These are phyloP conservation scores for Galerucella pusilla DNA, from an alignment of 2,888 invertebrate species.

Conservation along the genomic window DNA sequence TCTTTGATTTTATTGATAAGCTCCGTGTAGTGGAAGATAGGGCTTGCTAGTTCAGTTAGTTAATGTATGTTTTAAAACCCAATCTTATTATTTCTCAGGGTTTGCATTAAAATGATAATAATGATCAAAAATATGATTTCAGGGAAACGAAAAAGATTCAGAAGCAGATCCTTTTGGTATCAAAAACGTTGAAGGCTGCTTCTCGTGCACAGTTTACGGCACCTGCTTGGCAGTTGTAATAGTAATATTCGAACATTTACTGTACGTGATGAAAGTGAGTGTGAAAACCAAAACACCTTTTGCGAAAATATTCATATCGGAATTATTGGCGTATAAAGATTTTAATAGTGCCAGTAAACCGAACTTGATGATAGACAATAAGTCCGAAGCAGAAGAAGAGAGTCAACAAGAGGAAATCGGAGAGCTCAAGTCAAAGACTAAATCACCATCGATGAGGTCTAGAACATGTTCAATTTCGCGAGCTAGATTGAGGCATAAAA, in stretches of 20 bases:
- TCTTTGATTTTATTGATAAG: too few species aligned
- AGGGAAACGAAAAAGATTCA: slow-evolving; percentile 47
- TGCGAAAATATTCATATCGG: slow-evolving; percentile 47
- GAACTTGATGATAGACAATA: slow-evolving; percentile 39
- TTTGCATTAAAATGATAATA: too few species aligned
- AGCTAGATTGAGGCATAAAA: slow-evolving; percentile 28
- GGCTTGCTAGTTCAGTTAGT: too few species aligned
- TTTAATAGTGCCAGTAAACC: slow-evolving; percentile 55
- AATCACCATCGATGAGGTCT: slow-evolving; percentile 32
- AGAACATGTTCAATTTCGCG: slow-evolving; percentile 34
- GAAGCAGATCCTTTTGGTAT: slow-evolving; percentile 56
- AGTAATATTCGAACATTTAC: slow-evolving; percentile 52
- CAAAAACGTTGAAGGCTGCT: slow-evolving; percentile 56
- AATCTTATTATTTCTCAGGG: too few species aligned
- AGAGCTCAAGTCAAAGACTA: slow-evolving; percentile 39
- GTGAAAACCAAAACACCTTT: slow-evolving; percentile 49
- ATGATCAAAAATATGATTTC: background rate
- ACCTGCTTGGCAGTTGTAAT: slow-evolving; percentile 49
- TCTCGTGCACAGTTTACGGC: slow-evolving; percentile 56
- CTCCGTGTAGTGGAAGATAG: too few species aligned
- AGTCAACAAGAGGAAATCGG: slow-evolving; percentile 32
- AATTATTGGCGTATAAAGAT: slow-evolving; percentile 52
- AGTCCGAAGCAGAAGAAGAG: slow-evolving; percentile 37
- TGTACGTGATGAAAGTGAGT: slow-evolving; percentile 47
- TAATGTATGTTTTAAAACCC: too few species aligned